Percentiles rank a stretch among this genome's conserved stretches.
phyloP scores from a whole-genome alignment of 2,888 invertebrate genomes.

The Caradrina clavipalpis region DNA sequence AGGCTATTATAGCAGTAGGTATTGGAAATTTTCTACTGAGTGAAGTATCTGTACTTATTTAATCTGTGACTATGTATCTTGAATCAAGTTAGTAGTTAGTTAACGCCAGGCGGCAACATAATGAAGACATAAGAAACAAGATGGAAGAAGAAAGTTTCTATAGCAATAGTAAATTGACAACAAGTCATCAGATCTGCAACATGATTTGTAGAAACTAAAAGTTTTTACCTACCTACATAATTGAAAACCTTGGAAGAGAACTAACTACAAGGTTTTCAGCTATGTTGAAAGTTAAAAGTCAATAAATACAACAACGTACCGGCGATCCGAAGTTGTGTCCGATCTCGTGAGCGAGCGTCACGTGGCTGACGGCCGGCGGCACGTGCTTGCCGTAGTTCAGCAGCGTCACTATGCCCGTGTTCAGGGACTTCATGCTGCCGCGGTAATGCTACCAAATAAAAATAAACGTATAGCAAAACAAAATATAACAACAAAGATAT shows the following conservation, averaged over 20 bases:
- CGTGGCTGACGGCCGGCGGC: constrained; percentile 99
- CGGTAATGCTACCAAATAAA: constrained; percentile 95
- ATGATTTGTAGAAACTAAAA: constrained; percentile 3
- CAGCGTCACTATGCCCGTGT: constrained; percentile 99
- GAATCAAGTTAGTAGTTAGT: constrained; percentile 26
- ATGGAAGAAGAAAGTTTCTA: constrained; percentile 5
- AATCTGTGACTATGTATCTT: no score
- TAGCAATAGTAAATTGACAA: constrained; percentile 3
- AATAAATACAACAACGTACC: constrained; percentile 87
- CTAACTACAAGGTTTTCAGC: constrained; percentile 29
- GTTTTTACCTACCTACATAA: background rate
- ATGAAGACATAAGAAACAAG: background rate
- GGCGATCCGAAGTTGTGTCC: constrained; percentile 99
- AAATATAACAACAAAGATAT: constrained; percentile 9
- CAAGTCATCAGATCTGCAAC: background rate
- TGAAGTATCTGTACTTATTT: no score
- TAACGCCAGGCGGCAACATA: constrained; percentile 14
- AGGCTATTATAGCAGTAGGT: no score
- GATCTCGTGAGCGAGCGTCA: constrained; percentile 99
- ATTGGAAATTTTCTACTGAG: no score
- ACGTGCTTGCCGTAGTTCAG: constrained; percentile 99
- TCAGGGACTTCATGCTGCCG: constrained; percentile 97
- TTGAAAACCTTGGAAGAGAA: constrained; percentile 15
- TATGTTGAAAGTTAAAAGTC: constrained; percentile 28
- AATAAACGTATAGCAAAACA: constrained; percentile 12